Evolutionary conservation across 1,140 invertebrate species (phyloP), one percentile per base, ranked within the genome.

Genomic region (Forficula auricularia): DNA sequence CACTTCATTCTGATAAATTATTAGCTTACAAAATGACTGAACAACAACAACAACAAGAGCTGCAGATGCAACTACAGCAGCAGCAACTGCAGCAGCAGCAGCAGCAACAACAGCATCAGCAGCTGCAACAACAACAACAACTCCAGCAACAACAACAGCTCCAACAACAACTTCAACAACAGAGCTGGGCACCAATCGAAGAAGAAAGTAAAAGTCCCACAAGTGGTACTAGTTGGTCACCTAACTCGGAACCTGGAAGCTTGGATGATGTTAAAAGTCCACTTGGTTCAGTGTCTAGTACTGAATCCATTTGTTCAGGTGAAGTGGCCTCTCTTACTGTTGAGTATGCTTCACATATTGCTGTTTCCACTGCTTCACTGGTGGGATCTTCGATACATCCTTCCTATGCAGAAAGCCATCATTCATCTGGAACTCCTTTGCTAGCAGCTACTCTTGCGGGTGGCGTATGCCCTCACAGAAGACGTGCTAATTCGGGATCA

Each of bases 1-100:
- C 90, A 2, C 70, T 97, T 9, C 92, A 96, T 58, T 92, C 89
- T 1, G 92, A 96, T 57, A 96, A 96, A 58, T 66, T 95, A 19
- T 68, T 96, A 12, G 89, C 90, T 1, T 90, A 88, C 63, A 86
- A 88, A 55, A 81, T 81, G 77, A 84, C 84, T 14, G 80, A 87
- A 58, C 81, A 86, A 53, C 83, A 83, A 56, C 80, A 83, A 52
- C 68, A 80, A 52, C 61, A 80, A 48, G 70, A 81, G 39, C 78
- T 80, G 47, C 68, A 70, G 38, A 60, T 62, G 45, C 44, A 51
- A 42, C 43, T 49, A 34, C 35, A 16, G 39, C 31, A 19, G 35
- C 53, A 58, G 33, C 58, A 59, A 39, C 47, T 51, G 22, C 49
- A 50, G 32, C 49, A 53, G 20, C 50, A 50, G 34, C 45, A 50